These are phyloP conservation scores for Pseudocheirus occidentalis DNA, from an alignment of 2,797 vertebrate species.

Conservation along the genomic window DNA sequence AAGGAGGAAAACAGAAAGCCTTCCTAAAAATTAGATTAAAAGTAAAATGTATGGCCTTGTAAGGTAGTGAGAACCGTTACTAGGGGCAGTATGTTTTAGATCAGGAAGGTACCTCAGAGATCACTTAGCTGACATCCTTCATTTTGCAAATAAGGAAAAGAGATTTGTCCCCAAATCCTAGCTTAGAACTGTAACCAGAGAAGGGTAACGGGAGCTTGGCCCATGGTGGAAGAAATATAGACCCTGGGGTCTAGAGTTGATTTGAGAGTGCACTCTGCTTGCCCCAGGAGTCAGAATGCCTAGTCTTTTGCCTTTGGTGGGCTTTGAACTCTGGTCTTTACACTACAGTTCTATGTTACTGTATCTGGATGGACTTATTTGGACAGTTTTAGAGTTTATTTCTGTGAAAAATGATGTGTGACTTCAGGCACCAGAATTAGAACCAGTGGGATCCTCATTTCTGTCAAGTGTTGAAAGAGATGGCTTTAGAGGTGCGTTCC, in stretches of 20 bases:
- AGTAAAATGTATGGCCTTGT: not conserved
- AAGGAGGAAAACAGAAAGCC: not conserved
- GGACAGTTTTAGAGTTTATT: not conserved
- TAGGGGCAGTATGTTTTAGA: not conserved
- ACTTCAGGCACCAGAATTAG: not conserved
- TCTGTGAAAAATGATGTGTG: not conserved
- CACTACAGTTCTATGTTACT: not conserved
- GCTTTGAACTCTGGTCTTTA: not conserved
- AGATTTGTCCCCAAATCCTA: not conserved
- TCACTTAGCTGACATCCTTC: not conserved
- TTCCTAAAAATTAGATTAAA: not conserved
- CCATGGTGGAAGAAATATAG: not conserved
- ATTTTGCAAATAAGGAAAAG: not conserved
- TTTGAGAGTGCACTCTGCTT: not conserved
- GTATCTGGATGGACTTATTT: not conserved
- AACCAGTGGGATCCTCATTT: not conserved
- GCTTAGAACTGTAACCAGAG: not conserved
- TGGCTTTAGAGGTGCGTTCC: not conserved
- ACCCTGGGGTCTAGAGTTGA: not conserved
- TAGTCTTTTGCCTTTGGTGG: not conserved
- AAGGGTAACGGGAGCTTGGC: not conserved
- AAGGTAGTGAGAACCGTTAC: not conserved
- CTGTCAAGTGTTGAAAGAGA: not conserved
- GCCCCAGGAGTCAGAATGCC: not conserved
- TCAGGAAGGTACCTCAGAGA: not conserved